Base-by-base conservation (phyloP, 2,113 vertebrate species). In the Haliaeetus leucogaster region DNA sequence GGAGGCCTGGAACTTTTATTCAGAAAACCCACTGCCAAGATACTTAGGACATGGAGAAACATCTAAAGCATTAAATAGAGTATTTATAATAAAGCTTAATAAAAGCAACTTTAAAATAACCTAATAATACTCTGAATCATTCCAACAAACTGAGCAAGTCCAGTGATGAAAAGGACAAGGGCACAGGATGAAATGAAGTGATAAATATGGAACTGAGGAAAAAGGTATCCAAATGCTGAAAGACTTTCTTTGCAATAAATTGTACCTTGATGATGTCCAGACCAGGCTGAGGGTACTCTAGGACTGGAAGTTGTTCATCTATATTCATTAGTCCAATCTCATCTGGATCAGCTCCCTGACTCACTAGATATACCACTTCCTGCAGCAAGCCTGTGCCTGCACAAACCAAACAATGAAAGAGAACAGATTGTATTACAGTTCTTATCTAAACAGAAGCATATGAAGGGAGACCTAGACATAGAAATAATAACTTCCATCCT, bases 281-380 rank as follows among this genome's bases (percentile, higher is more conserved):
- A 19, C 99, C 99, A 0, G 99, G 99, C 82, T 99, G 99, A 6
- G 99, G 99, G 81, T 99, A 99, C 94, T 99, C 99, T 83, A 99
- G 94, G 70, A 99, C 99, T 3, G 99, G 99, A 71, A 99, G 98
- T 89, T 99, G 99, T 89, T 99, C 99, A 59, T 99, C 99, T 40
- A 99, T 99, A 97, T 99, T 99, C 99, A 99, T 99, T 59, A 99
- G 97, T 91, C 99, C 99, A 13, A 99, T 99, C 97, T 99, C 99
- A 82, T 99, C 99, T 2, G 99, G 99, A 97, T 99, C 99, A 1
- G 99, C 99, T 42, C 99, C 99, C 97, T 99, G 99, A 97, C 99
- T 99, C 96, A 99, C 99, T 22, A 99, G 97, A 97, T 99, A 99
- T 9, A 99, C 99, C 65, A 99, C 98, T 97, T 99, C 99, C 98